Conservation (phyloP, 2,888 invertebrate species). For the Xanthostigma xanthostigma region DNA sequence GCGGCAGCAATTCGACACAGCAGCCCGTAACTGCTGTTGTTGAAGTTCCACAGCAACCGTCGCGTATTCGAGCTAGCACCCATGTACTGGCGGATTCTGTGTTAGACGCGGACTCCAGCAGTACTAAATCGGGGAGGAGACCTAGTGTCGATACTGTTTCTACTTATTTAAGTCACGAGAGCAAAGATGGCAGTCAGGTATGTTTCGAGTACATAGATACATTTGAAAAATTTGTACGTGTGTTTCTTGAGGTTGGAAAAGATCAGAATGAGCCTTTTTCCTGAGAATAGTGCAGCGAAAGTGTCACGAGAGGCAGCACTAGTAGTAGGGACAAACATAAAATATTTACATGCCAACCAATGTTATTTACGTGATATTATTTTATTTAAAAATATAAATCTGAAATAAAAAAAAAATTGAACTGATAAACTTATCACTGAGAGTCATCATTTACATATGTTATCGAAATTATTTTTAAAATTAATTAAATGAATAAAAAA, state of each 20-base stretch:
- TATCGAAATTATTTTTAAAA: too few species aligned
- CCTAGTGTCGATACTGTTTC: conserved; percentile 81
- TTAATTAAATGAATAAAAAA: too few species aligned
- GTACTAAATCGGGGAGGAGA: conserved; percentile 59
- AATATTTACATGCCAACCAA: too few species aligned
- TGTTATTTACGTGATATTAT: too few species aligned
- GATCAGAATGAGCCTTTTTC: conserved; percentile 15
- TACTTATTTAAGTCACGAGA: conserved; percentile 76
- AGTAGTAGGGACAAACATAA: too few species aligned
- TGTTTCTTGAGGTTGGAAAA: too few species aligned
- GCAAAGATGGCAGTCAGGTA: conserved; percentile 41
- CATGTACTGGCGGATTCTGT: conserved; percentile 19
- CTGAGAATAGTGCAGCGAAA: too few species aligned
- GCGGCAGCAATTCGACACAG: conserved; percentile 9
- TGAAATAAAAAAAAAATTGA: too few species aligned
- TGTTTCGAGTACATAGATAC: conserved; percentile 12
- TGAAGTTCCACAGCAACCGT: conserved; percentile 12
- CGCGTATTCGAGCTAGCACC: neutral
- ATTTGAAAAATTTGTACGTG: neutral
- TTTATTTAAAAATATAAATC: too few species aligned
- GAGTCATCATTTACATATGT: too few species aligned
- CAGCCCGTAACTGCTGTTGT: conserved; percentile 7
- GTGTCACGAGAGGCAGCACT: too few species aligned
- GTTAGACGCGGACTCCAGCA: conserved; percentile 51
- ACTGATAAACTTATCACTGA: too few species aligned